Conservation (phyloP, 2,888 invertebrate species). For the Lycaena phlaeas region DNA sequence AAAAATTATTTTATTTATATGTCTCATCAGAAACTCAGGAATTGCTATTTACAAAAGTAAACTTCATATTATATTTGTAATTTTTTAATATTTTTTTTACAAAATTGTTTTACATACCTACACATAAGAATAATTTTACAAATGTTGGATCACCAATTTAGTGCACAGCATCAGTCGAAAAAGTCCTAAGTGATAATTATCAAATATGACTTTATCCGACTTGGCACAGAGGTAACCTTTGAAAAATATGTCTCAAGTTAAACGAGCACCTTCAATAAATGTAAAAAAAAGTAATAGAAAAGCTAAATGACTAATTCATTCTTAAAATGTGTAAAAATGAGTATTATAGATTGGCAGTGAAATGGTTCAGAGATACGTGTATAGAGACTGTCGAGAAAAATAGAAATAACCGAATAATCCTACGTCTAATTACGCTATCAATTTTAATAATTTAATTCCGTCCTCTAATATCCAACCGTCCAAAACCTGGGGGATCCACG, state of each 20-base stretch:
- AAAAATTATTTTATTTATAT: too few relatives aligned
- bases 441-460: slow-evolving; percentile 5
- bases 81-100: slow-evolving; percentile 27
- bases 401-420: neutral
- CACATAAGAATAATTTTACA: slow-evolving; percentile 22
- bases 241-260: slow-evolving; percentile 29
- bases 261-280: too few relatives aligned
- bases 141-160: slow-evolving; percentile 18
- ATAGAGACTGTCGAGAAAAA: neutral
- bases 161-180: slow-evolving; percentile 17
- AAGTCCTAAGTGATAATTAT: slow-evolving; percentile 11
- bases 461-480: slow-evolving; percentile 1
- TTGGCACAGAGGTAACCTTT: slow-evolving; percentile 36
- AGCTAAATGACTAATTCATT: too few relatives aligned
- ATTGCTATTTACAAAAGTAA: slow-evolving; percentile 15
- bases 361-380: too few relatives aligned
- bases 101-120: slow-evolving; percentile 32
- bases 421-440: neutral
- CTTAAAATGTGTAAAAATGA: too few relatives aligned
- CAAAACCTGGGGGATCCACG: slow-evolving; percentile 15
- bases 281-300: too few relatives aligned
- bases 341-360: slow-evolving; percentile 11
- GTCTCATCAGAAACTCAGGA: too few relatives aligned
- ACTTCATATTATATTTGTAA: slow-evolving; percentile 15
- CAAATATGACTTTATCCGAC: slow-evolving; percentile 20